Evolutionary conservation across 2,113 vertebrate genomes (phyloP).

Genomic region (Festucalex cinctus): DNA sequence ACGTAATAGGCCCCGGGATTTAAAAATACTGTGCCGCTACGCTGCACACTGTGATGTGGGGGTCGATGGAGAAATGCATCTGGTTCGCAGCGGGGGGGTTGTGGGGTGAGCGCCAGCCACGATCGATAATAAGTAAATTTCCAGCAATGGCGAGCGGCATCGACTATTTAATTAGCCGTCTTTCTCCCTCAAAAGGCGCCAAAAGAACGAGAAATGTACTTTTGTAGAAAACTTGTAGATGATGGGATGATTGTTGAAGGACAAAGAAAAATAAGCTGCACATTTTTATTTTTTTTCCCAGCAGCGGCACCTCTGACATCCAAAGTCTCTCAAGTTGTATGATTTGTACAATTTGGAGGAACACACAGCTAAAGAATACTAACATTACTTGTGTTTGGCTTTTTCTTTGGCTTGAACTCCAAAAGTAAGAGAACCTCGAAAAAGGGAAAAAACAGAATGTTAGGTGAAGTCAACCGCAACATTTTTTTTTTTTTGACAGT

Average conservation of each 20-base stretch:
- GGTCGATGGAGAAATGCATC: conserved; percentile 72
- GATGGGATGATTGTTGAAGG: conserved; percentile 12
- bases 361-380: too few relatives aligned
- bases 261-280: conserved; percentile 3
- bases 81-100: conserved; percentile 63
- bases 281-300: neutral
- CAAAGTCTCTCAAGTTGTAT: too few relatives aligned
- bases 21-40: conserved; percentile 70
- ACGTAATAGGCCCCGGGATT: conserved; percentile 68
- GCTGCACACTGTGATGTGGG: conserved; percentile 60
- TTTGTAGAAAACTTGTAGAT: conserved; percentile 27
- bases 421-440: too few relatives aligned
- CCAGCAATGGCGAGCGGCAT: conserved; percentile 65
- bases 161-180: conserved; percentile 71
- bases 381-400: too few relatives aligned
- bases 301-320: too few relatives aligned
- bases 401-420: too few relatives aligned
- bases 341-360: neutral
- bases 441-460: too few relatives aligned
- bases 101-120: conserved; percentile 47
- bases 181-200: conserved; percentile 54
- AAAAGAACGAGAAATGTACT: conserved; percentile 37
- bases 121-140: conserved; percentile 79
- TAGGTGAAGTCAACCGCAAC: too few relatives aligned
- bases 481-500: too few relatives aligned